Conservation (phyloP, 92 coral and sea anemone species). For the Ricordea florida region DNA sequence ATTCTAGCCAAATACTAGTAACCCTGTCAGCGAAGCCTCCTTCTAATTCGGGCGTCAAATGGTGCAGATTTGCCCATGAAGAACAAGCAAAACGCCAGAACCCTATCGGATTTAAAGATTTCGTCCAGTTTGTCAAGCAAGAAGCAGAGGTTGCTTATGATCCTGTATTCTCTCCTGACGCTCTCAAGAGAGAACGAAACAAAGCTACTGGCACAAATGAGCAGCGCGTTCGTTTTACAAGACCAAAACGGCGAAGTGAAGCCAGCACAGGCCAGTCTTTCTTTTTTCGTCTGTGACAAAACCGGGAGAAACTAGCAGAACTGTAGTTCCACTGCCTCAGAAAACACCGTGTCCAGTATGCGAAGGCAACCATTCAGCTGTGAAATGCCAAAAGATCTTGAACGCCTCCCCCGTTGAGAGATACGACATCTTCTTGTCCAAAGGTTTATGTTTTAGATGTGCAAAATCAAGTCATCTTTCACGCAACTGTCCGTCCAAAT, state of each 20-base stretch:
- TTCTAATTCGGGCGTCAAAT: conserved; percentile 37
- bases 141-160: conserved; percentile 49
- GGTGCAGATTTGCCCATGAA: conserved; percentile 45
- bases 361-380: conserved; percentile 6
- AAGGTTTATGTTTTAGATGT: conserved; percentile 40
- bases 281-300: background rate
- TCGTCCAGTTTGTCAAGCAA: conserved; percentile 29
- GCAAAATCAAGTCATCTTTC: conserved; percentile 15
- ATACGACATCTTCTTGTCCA: background rate
- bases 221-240: background rate
- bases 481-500: conserved; percentile 8
- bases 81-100: conserved; percentile 5
- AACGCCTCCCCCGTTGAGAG: background rate
- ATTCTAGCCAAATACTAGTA: conserved; percentile 22
- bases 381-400: conserved; percentile 2
- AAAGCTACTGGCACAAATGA: background rate
- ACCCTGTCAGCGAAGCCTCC: conserved; percentile 37
- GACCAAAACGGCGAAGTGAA: background rate
- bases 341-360: background rate
- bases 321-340: background rate
- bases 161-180: conserved; percentile 45
- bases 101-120: conserved; percentile 29
- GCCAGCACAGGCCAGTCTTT: background rate
- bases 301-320: background rate
- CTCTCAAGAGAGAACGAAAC: conserved; percentile 12